Conservation (phyloP, 2,797 vertebrate species). For the Alectoris magna region DNA sequence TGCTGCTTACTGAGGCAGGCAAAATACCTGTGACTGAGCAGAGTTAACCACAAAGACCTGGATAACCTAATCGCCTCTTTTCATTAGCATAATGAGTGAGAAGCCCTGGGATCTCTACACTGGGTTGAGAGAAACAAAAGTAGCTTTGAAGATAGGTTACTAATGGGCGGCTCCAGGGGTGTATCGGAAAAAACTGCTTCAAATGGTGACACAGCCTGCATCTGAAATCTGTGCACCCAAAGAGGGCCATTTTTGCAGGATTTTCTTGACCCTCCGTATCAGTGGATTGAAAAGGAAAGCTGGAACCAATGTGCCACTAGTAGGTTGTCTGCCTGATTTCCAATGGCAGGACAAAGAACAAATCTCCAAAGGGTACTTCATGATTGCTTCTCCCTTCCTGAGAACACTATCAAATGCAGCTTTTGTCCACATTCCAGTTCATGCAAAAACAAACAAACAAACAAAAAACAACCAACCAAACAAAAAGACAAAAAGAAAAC, state of each 20-base stretch:
- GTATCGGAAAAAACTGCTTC: not conserved
- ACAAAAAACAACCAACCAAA: too few relatives aligned
- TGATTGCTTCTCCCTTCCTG: not conserved
- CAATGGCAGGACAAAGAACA: fast-evolving
- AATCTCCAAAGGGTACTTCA: not conserved
- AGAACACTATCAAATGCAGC: fast-evolving
- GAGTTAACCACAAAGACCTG: not conserved
- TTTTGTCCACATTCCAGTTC: fast-evolving
- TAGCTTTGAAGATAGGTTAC: not conserved
- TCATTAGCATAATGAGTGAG: not conserved
- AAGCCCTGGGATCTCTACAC: not conserved
- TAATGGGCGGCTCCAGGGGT: not conserved
- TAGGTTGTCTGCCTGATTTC: not conserved
- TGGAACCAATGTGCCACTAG: fast-evolving
- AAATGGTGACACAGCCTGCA: fast-evolving
- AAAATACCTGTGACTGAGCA: not conserved
- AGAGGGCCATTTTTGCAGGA: fast-evolving
- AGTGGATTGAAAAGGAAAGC: not conserved
- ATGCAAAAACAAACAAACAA: too few relatives aligned
- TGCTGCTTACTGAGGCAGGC: not conserved
- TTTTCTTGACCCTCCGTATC: not conserved
- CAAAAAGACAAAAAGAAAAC: too few relatives aligned
- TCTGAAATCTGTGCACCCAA: fast-evolving
- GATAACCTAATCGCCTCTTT: not conserved
- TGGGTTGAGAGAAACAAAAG: not conserved